Evolutionary conservation across 2,797 vertebrate species (phyloP).

Genomic region (Sorex maritimensis): DNA sequence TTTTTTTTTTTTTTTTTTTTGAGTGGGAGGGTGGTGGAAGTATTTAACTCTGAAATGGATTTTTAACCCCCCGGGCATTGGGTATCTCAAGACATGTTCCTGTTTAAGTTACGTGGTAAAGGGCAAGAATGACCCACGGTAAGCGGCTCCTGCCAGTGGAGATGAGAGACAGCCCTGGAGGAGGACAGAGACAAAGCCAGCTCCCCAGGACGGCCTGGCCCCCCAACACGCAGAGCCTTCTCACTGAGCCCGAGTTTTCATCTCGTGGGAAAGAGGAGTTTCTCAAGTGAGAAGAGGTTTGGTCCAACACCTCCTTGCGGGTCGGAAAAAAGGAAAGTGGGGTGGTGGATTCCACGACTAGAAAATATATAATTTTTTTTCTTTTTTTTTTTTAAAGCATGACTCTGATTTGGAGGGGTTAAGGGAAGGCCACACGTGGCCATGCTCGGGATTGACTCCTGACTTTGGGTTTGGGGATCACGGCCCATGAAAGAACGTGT

Average conservation of each 20-base stretch:
- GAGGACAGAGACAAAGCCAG: too few relatives aligned
- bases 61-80: neutral
- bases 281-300: neutral
- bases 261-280: neutral
- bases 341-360: too few relatives aligned
- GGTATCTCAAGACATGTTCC: neutral
- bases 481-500: too few relatives aligned
- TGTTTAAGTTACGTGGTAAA: neutral
- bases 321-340: too few relatives aligned
- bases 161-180: neutral
- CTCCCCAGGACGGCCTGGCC: neutral
- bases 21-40: too few relatives aligned
- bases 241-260: neutral
- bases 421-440: too few relatives aligned
- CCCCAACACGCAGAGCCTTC: neutral
- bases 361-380: too few relatives aligned
- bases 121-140: neutral
- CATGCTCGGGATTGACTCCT: too few relatives aligned
- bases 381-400: too few relatives aligned
- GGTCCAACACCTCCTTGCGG: neutral
- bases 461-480: too few relatives aligned
- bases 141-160: neutral
- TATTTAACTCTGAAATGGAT: neutral
- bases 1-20: too few relatives aligned
- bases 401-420: too few relatives aligned